phyloP scores from a whole-genome alignment of 2,113 vertebrate genomes.

The Chitala chitala region DNA sequence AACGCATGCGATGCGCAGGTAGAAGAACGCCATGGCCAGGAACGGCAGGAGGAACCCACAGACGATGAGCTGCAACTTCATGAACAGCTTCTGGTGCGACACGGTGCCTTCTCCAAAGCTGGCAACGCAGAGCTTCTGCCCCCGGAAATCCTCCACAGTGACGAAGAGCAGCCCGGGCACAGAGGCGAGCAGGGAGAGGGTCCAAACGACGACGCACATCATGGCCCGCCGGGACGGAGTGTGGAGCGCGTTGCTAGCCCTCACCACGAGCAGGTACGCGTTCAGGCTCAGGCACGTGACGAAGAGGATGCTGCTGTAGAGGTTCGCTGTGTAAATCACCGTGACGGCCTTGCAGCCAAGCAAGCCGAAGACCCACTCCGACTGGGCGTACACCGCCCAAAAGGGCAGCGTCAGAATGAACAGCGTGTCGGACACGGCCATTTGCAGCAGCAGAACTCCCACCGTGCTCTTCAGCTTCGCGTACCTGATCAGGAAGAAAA shows the following conservation, averaged over 20 bases:
- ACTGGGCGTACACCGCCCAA: slow-evolving; percentile 52
- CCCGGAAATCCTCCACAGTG: slow-evolving; percentile 32
- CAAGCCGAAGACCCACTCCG: slow-evolving; percentile 57
- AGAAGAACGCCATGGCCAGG: slow-evolving; percentile 57
- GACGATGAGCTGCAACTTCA: slow-evolving; percentile 53
- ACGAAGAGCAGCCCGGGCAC: slow-evolving; percentile 58
- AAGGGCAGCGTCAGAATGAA: slow-evolving; percentile 64
- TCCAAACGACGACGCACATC: slow-evolving; percentile 43
- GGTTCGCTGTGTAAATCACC: slow-evolving; percentile 53
- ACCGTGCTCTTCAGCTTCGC: slow-evolving; percentile 42
- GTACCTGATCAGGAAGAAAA: slow-evolving; percentile 40
- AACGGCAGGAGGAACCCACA: slow-evolving; percentile 63
- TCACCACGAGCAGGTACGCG: slow-evolving; percentile 54
- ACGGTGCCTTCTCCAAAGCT: slow-evolving; percentile 49
- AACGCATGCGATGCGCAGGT: slow-evolving; percentile 38
- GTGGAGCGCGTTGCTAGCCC: slow-evolving; percentile 19
- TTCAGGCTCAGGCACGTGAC: slow-evolving; percentile 64
- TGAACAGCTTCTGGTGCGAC: slow-evolving; percentile 55
- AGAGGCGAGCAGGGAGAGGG: slow-evolving; percentile 50
- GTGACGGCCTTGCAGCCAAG: slow-evolving; percentile 55
- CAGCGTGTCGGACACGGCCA: slow-evolving; percentile 62
- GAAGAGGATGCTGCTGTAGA: slow-evolving; percentile 68
- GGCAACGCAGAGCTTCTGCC: slow-evolving; percentile 40
- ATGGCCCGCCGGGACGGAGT: slow-evolving; percentile 27
- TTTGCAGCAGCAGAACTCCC: slow-evolving; percentile 55